phyloP scores from a whole-genome alignment of 2,888 invertebrate species.

The Phytoseiulus persimilis region DNA sequence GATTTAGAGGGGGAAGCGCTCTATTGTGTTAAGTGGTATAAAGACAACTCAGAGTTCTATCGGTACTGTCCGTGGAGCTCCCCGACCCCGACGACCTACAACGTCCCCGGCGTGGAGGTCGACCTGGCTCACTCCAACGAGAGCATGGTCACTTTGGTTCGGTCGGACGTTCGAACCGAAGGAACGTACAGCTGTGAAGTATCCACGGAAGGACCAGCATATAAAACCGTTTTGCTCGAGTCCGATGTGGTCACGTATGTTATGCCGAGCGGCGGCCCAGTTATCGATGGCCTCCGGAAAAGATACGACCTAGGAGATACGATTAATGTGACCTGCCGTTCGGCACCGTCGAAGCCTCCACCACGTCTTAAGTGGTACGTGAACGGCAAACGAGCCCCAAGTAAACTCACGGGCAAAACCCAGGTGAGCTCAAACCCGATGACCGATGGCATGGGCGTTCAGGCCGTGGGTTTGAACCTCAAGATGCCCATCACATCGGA shows the following conservation, averaged over 20 bases:
- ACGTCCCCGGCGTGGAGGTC: slow-evolving; percentile 25
- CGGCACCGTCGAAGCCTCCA: slow-evolving; percentile 20
- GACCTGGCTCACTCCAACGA: slow-evolving; percentile 23
- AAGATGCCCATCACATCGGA: slow-evolving; percentile 33
- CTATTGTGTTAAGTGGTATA: slow-evolving; percentile 35
- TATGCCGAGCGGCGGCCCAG: slow-evolving; percentile 32
- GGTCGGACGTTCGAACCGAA: slow-evolving; percentile 35
- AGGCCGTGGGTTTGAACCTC: slow-evolving; percentile 22
- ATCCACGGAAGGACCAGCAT: slow-evolving; percentile 21
- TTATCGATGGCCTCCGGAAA: slow-evolving; percentile 26
- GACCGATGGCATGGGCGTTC: slow-evolving; percentile 32
- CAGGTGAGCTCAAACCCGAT: slow-evolving; percentile 30
- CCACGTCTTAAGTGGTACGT: slow-evolving; percentile 38
- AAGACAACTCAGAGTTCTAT: slow-evolving; percentile 33
- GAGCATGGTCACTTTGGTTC: slow-evolving; percentile 31
- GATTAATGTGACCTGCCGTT: slow-evolving; percentile 32
- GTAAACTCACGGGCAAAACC: slow-evolving; percentile 30
- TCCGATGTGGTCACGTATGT: slow-evolving; percentile 28
- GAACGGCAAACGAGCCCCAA: slow-evolving; percentile 23
- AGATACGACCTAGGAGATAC: slow-evolving; percentile 31
- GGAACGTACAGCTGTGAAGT: slow-evolving; percentile 37
- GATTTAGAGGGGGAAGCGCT: slow-evolving; percentile 14
- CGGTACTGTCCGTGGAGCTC: slow-evolving; percentile 30
- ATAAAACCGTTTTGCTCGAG: slow-evolving; percentile 37
- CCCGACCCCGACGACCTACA: slow-evolving; percentile 19